These are phyloP conservation scores for Gallinago solitaria DNA, from an alignment of 2,797 vertebrate species.

Conservation along the genomic window DNA sequence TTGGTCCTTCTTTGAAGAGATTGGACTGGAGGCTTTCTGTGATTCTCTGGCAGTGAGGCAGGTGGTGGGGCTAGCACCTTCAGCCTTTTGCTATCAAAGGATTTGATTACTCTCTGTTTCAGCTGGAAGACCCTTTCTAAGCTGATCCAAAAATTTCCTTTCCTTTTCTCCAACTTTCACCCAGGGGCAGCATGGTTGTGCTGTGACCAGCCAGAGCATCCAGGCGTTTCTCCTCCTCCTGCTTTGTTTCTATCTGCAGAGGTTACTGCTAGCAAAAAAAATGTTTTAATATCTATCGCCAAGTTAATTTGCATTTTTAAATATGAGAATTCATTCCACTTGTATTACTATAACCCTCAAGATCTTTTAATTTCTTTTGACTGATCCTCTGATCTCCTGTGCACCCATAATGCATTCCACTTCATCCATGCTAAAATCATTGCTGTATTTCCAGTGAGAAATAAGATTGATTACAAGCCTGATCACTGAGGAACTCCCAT, in stretches of 20 bases:
- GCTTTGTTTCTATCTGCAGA: not conserved
- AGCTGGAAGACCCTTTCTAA: not conserved
- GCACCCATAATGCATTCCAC: not conserved
- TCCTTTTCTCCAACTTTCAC: not conserved
- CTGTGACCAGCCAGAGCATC: not conserved
- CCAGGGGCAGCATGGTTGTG: not conserved
- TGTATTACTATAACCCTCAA: not conserved
- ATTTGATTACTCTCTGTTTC: not conserved
- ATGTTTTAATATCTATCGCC: not conserved
- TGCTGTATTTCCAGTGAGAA: conserved; percentile 5
- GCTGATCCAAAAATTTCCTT: not conserved
- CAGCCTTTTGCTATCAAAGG: not conserved
- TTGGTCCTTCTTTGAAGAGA: not conserved
- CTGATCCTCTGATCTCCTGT: not conserved
- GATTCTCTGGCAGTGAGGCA: accelerated
- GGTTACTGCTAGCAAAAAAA: not conserved
- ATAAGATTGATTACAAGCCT: conserved; percentile 4
- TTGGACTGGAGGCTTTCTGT: not conserved
- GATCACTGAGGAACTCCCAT: not conserved
- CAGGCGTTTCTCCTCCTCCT: not conserved
- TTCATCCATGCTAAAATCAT: not conserved
- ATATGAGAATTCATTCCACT: not conserved
- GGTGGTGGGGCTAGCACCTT: not conserved
- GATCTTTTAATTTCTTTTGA: conserved; percentile 6
- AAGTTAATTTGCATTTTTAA: not conserved